Evolutionary conservation across 2,797 vertebrate genomes (phyloP), one percentile per base, ranked within the genome.

Genomic region (Acanthurus tractus): DNA sequence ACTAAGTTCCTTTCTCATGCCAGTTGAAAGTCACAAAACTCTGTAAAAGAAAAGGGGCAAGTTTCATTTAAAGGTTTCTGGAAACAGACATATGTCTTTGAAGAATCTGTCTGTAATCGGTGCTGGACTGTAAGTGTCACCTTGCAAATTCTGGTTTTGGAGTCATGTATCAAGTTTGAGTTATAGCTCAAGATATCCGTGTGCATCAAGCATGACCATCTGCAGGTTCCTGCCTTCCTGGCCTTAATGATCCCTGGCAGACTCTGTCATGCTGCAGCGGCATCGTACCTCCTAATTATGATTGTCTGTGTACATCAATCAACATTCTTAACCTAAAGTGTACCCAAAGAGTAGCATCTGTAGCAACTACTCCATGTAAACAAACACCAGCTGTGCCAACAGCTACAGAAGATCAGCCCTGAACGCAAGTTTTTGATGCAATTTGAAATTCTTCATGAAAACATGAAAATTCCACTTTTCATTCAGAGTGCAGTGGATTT

Each of bases 361-460:
- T 1, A 56, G 65, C 74, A 66, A 59, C 73, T 56, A 58, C 25
- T 11, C 38, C 38, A 4, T 52, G 76, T 69, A 81, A 81, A 78
- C 74, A 76, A 81, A 71, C 69, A 82, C 56, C 73, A 83, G 67
- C 81, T 86, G 79, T 67, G 64, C 57, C 50, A 48, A 22, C 63
- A 79, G 42, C 48, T 63, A 59, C 3, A n/a, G 40, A 54, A 54
- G 58, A 78, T 78, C 54, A 74, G 25, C 56, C 53, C 38, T 25
- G 36, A 36, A 56, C 66, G 67, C 38, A 34, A 23, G 55, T 59
- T 36, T 17, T 34, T 61, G 36, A 57, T 74, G 50, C 62, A 36
- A 9, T 20, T 44, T 52, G 18, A 69, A 53, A 44, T 49, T 25
- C 14, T 15, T 49, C 36, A 38, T 8, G 1, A 23, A 25, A 53